phyloP scores from a whole-genome alignment of 2,888 invertebrate genomes.

The Eupithecia insigniata region DNA sequence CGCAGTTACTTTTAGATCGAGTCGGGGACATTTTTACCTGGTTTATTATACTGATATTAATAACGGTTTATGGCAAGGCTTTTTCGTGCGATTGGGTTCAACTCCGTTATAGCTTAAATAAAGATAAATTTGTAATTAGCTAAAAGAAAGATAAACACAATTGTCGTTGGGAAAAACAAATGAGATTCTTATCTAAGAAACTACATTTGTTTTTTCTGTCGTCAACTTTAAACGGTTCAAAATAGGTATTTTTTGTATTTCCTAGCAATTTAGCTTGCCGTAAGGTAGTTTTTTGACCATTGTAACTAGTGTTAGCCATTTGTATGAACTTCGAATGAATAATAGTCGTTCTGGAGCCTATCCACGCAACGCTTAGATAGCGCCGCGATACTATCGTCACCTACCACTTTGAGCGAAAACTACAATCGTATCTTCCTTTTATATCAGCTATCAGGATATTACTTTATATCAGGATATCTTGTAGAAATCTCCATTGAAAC shows the following conservation, averaged over 20 bases:
- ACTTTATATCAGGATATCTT: too few species aligned
- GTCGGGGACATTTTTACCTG: constrained; percentile 24
- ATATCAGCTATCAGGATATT: not conserved
- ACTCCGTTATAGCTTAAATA: constrained; percentile 1
- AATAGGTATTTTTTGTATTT: not conserved
- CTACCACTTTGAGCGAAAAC: not conserved
- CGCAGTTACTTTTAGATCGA: constrained; percentile 26
- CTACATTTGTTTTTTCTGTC: not conserved
- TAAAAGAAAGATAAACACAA: not conserved
- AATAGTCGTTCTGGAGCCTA: not conserved
- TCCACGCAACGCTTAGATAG: not conserved
- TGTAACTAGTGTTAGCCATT: too few species aligned
- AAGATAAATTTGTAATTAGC: not conserved
- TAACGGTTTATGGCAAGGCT: constrained; percentile 2
- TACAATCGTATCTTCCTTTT: not conserved
- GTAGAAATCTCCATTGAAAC: not conserved
- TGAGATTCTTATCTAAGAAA: not conserved
- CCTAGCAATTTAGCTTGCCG: not conserved
- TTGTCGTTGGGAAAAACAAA: not conserved
- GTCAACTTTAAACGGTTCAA: not conserved
- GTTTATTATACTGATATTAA: constrained; percentile 21
- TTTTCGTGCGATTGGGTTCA: not conserved
- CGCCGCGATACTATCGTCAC: not conserved
- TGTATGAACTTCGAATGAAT: not conserved
- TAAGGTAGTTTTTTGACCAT: too few species aligned